phyloP scores from a whole-genome alignment of 2,113 vertebrate species.

The Nannospalax galili region DNA sequence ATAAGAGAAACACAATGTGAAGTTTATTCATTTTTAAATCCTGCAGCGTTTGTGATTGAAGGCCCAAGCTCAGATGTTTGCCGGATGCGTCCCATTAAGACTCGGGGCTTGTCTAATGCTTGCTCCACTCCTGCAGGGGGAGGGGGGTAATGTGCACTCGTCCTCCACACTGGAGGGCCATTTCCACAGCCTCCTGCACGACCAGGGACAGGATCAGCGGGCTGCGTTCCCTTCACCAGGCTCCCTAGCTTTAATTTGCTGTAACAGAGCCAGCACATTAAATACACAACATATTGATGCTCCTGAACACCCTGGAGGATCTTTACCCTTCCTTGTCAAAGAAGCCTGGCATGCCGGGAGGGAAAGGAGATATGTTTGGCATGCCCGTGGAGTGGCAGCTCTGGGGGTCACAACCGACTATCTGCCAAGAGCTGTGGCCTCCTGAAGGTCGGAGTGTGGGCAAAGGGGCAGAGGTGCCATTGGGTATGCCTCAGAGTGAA shows the following conservation, averaged over 20 bases:
- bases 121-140: constrained; percentile 89
- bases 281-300: constrained; percentile 91
- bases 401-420: constrained; percentile 65
- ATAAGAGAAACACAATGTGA: constrained; percentile 94
- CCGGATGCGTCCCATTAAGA: constrained; percentile 92
- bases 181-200: constrained; percentile 85
- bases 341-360: constrained; percentile 82
- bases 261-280: constrained; percentile 90
- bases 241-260: constrained; percentile 89
- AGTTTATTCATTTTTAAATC: constrained; percentile 96
- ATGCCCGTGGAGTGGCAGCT: constrained; percentile 53
- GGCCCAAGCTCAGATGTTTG: constrained; percentile 93
- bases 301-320: constrained; percentile 88
- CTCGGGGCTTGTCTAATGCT: constrained; percentile 91
- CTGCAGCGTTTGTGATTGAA: constrained; percentile 92
- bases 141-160: constrained; percentile 85
- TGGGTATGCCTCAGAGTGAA: background rate
- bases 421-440: constrained; percentile 73
- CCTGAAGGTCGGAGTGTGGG: constrained; percentile 70
- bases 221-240: constrained; percentile 85
- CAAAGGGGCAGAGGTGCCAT: background rate
- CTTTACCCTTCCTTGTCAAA: constrained; percentile 88
- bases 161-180: constrained; percentile 87
- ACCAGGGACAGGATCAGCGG: constrained; percentile 85
- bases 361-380: constrained; percentile 82